These are phyloP conservation scores for Lipophrys pholis DNA, from an alignment of 2,113 vertebrate genomes.

Conservation along the genomic window DNA sequence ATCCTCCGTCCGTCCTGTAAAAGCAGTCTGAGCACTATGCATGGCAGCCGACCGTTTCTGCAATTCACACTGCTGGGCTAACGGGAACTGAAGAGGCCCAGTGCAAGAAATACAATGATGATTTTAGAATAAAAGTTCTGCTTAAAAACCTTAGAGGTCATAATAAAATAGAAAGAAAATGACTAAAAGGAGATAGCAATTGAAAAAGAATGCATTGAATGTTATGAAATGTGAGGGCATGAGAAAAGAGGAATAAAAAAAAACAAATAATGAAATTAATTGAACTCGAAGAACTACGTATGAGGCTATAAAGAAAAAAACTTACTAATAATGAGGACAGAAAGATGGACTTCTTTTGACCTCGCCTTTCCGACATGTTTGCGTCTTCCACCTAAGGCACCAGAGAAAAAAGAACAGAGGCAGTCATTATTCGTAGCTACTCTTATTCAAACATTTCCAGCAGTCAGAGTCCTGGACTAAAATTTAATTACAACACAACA, in stretches of 20 bases:
- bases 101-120: constrained; percentile 6
- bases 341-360: constrained; percentile 80
- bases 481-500: constrained; percentile 25
- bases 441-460: constrained; percentile 7
- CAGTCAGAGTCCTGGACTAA: constrained; percentile 6
- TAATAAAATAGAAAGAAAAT: background rate
- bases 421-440: background rate
- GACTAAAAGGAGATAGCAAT: background rate
- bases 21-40: too few relatives aligned
- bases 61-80: background rate
- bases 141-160: background rate
- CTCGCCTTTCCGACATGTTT: constrained; percentile 85
- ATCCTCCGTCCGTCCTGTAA: too few relatives aligned
- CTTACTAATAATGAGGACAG: constrained; percentile 91
- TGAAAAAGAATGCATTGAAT: background rate
- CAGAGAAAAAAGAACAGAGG: constrained; percentile 32
- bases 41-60: background rate
- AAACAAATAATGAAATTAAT: background rate
- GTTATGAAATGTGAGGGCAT: background rate
- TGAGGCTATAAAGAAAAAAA: background rate
- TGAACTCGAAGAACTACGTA: background rate
- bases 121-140: background rate
- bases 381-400: constrained; percentile 77
- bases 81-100: background rate
- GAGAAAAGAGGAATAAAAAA: background rate